Conservation (phyloP, 2,797 vertebrate genomes). For the Argya squamiceps region DNA sequence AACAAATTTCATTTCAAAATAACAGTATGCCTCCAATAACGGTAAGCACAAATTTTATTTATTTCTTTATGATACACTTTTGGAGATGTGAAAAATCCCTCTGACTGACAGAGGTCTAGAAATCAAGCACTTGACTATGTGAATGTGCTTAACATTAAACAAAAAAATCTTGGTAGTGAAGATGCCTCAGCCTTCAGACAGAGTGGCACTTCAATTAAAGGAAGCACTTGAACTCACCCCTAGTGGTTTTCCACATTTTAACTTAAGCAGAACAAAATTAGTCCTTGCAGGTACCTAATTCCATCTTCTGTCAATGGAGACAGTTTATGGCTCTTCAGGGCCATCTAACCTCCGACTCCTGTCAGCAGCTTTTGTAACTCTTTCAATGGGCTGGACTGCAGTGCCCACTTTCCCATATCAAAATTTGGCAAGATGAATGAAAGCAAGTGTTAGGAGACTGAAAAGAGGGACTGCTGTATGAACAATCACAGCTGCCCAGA, state of each 20-base stretch:
- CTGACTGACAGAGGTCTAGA: background rate
- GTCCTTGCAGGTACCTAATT: background rate
- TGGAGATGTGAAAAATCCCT: background rate
- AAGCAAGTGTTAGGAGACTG: background rate
- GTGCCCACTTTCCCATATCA: rapidly evolving
- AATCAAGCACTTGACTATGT: background rate
- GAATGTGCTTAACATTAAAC: rapidly evolving
- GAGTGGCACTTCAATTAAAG: background rate
- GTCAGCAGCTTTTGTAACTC: background rate
- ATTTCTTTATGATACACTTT: background rate
- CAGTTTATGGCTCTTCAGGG: background rate
- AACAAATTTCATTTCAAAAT: background rate
- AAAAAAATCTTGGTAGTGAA: background rate
- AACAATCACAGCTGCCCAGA: rapidly evolving
- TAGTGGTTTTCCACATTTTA: background rate
- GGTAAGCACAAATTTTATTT: background rate
- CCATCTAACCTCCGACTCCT: background rate
- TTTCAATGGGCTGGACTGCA: background rate
- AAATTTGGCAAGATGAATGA: background rate
- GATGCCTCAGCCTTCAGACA: background rate
- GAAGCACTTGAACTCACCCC: background rate
- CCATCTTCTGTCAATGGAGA: background rate
- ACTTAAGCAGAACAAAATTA: background rate
- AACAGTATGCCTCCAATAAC: background rate
- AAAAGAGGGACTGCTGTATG: background rate